Conservation (phyloP, 1,140 invertebrate genomes). For the Hylaeus volcanicus region DNA sequence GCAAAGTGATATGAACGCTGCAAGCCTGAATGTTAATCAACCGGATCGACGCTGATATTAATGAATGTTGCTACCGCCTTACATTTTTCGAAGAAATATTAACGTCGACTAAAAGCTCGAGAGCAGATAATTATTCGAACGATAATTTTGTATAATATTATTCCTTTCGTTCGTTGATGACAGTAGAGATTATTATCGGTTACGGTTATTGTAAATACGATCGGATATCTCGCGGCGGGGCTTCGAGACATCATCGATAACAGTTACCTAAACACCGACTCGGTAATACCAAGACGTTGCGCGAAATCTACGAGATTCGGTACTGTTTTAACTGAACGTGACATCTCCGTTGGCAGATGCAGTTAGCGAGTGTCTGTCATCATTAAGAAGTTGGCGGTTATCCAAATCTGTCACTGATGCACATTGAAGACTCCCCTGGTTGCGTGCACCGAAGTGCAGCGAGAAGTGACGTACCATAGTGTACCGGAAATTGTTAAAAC, state of each 20-base stretch:
- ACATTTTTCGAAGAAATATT: neutral
- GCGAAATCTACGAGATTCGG: neutral
- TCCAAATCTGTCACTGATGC: slow-evolving; percentile 58
- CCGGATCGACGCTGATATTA: neutral
- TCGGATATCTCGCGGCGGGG: slow-evolving; percentile 13
- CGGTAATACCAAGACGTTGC: neutral
- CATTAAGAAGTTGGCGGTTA: slow-evolving; percentile 60
- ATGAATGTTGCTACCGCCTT: neutral
- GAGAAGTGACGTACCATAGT: neutral
- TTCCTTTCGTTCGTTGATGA: too few species aligned
- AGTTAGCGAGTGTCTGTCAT: slow-evolving; percentile 63
- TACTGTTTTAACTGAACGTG: slow-evolving; percentile 40
- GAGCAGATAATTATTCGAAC: too few species aligned
- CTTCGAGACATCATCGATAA: slow-evolving; percentile 36
- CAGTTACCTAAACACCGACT: slow-evolving; percentile 26
- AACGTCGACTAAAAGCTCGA: neutral
- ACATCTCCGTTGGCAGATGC: slow-evolving; percentile 52
- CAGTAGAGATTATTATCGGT: slow-evolving; percentile 9
- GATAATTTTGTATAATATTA: too few species aligned
- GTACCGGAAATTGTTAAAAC: neutral
- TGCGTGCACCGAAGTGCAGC: slow-evolving; percentile 3
- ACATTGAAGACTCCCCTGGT: slow-evolving; percentile 38
- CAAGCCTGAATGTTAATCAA: slow-evolving; percentile 1
- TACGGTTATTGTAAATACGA: neutral
- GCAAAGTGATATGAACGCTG: neutral